Base-by-base conservation (phyloP, 2,888 invertebrate genomes). In the Mesochorus sp. region DNA sequence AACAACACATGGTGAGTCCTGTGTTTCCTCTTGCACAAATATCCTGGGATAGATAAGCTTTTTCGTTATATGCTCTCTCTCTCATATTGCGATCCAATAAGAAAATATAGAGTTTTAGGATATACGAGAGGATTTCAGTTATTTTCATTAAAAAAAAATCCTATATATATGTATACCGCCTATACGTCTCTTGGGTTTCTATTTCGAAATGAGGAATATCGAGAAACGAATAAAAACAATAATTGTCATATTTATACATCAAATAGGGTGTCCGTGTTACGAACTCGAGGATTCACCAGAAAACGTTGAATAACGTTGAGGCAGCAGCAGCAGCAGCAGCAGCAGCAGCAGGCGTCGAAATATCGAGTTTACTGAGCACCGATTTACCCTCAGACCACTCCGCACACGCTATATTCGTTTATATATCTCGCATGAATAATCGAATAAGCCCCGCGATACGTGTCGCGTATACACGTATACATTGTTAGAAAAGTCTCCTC, bases 341-440 rank as follows among this genome's bases (percentile, higher is more conserved):
- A n/a, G n/a, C n/a, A n/a, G n/a, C n/a, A n/a, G n/a, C 8, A 31
- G 51, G 51, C 21, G 61, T 61, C 51, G 71, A 62, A 71, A 61
- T 53, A 61, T 71, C 61, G 70, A 71, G 61, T 31, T 12, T 53
- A 14, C 31, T 34, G 24, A 28, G 51, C 47, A 34, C 14, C 47
- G 55, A 53, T 31, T 31, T 28, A 53, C 53, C 31, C 31, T 28
- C 53, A 5, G 14, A 53, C 14, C 28, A 31, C 19, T n/a, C n/a
- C n/a, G n/a, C n/a, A n/a, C n/a, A n/a, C n/a, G n/a, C n/a, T 14
- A 17, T 34, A 53, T n/a, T 17, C 19, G 14, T n/a, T 14, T 10
- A 17, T 34, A 19, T 31, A 14, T 17, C n/a, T n/a, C n/a, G n/a
- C n/a, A 19, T 10, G 31, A 53, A 53, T 53, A 53, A 53, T 53